Percentiles rank a stretch among this genome's conserved stretches.
phyloP scores from a whole-genome alignment of 2,113 vertebrate genomes.

The Formicarius rufipectus region DNA sequence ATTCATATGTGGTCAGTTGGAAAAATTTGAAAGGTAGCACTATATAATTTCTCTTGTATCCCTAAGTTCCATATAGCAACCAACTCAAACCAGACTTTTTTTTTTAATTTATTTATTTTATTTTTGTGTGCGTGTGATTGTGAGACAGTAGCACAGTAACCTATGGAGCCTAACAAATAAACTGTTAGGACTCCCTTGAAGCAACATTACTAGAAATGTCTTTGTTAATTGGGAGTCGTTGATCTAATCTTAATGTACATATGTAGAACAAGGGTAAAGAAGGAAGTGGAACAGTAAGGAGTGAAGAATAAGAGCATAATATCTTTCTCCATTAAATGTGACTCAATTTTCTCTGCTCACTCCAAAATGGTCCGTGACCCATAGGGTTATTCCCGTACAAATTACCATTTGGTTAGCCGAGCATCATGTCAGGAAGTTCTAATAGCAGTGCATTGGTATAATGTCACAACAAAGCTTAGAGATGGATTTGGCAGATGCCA shows the following conservation, averaged over 20 bases:
- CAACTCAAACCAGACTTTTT: neutral
- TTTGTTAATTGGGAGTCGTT: neutral
- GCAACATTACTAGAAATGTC: neutral
- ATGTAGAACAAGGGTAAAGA: neutral
- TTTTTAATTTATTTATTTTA: neutral
- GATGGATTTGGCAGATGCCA: conserved; percentile 15
- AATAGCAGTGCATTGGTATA: neutral
- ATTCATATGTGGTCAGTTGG: neutral
- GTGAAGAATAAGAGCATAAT: neutral
- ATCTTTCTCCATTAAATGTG: neutral
- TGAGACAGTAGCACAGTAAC: neutral
- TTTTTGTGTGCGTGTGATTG: too few species aligned
- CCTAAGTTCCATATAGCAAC: neutral
- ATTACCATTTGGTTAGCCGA: neutral
- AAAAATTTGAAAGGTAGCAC: neutral
- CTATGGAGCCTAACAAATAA: neutral
- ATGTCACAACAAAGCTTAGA: neutral
- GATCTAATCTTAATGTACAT: neutral
- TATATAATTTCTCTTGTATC: neutral
- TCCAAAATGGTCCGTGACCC: neutral
- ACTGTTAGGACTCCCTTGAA: neutral
- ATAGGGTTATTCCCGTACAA: neutral
- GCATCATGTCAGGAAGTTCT: neutral
- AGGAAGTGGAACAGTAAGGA: neutral
- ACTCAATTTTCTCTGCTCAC: neutral